Percentiles rank a stretch among this genome's conserved stretches.
phyloP scores from a whole-genome alignment of 2,113 vertebrate species.

The Eidolon helvum region DNA sequence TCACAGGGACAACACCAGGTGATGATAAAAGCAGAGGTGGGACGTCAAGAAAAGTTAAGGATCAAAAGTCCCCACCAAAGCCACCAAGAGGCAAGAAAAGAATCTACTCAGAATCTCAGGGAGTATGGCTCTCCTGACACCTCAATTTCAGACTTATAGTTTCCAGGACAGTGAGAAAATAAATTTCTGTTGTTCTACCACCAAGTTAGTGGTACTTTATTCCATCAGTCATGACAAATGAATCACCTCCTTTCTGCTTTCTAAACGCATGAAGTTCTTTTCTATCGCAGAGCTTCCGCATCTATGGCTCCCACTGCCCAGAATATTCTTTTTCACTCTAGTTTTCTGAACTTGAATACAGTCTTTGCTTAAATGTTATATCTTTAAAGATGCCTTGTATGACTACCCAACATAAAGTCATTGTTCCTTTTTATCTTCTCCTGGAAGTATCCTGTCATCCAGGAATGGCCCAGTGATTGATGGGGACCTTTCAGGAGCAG shows the following conservation, averaged over 20 bases:
- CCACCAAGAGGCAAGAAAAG: background rate
- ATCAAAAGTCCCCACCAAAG: too few species aligned
- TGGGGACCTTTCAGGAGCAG: background rate
- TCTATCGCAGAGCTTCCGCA: background rate
- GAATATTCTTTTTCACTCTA: background rate
- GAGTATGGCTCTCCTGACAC: background rate
- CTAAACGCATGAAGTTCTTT: background rate
- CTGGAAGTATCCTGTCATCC: fast-evolving
- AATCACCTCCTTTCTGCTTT: background rate
- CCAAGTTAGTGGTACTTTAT: background rate
- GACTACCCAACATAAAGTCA: fast-evolving
- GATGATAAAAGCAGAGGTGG: background rate
- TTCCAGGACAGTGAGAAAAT: background rate
- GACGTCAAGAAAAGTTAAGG: background rate
- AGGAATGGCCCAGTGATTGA: background rate
- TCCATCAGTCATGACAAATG: background rate
- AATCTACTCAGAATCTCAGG: fast-evolving
- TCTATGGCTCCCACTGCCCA: background rate
- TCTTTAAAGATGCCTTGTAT: background rate
- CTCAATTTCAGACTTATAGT: fast-evolving
- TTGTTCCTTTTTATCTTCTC: background rate
- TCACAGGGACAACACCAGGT: fast-evolving
- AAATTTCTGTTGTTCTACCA: background rate
- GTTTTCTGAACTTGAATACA: background rate
- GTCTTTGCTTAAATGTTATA: background rate